These are phyloP conservation scores for Rhinolophus sinicus DNA, from an alignment of 2,113 vertebrate genomes.

Conservation along the genomic window DNA sequence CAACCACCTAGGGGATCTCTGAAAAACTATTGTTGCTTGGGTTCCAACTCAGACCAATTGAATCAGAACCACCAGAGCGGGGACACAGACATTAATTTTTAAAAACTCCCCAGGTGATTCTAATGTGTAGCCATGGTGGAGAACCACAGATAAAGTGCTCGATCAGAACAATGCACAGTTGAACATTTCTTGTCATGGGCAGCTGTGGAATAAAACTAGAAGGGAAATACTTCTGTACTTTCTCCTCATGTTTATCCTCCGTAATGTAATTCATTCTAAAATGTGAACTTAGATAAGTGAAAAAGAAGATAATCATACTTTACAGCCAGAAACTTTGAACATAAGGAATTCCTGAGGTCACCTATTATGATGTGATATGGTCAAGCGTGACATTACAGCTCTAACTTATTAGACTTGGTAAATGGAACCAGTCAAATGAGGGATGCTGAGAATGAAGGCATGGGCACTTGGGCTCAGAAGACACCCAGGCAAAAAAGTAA, in stretches of 20 bases:
- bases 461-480: neutral
- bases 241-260: neutral
- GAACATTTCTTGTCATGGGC: neutral
- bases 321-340: neutral
- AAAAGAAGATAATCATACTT: neutral
- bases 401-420: neutral
- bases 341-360: neutral
- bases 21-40: neutral
- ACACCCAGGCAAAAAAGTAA: neutral
- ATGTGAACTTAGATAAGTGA: neutral
- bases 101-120: neutral
- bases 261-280: conserved; percentile 33
- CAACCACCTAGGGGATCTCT: neutral
- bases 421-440: neutral
- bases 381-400: neutral
- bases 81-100: neutral
- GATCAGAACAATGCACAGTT: neutral
- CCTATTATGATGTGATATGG: neutral
- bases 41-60: neutral
- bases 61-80: neutral
- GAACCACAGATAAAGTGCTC: neutral
- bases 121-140: neutral
- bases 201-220: neutral
- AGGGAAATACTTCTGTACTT: neutral
- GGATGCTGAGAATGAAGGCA: neutral